phyloP scores from a whole-genome alignment of 1,140 invertebrate genomes.

The Thalassaphorura encarpata region DNA sequence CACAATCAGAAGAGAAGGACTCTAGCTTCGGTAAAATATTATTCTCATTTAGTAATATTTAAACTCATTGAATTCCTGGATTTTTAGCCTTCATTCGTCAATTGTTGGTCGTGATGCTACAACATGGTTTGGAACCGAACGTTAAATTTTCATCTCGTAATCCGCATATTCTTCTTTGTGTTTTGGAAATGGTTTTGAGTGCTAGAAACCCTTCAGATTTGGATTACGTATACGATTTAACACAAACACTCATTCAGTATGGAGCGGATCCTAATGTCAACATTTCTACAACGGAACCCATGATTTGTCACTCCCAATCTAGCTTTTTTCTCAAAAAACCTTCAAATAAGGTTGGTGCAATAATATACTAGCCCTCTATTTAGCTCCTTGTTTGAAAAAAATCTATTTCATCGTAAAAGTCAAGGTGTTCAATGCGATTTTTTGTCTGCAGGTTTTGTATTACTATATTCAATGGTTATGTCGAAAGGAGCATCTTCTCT shows the following conservation, averaged over 20 bases:
- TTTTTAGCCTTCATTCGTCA: constrained; percentile 42
- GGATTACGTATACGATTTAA: constrained; percentile 56
- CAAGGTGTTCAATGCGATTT: constrained; percentile 3
- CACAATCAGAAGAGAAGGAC: constrained; percentile 47
- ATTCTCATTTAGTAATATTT: constrained; percentile 2
- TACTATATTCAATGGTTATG: constrained; percentile 58
- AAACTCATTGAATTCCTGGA: background rate
- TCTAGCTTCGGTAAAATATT: constrained; percentile 23
- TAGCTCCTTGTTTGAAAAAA: background rate
- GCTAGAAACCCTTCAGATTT: constrained; percentile 51
- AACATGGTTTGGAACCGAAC: constrained; percentile 58
- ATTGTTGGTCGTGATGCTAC: constrained; percentile 53
- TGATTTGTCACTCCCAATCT: constrained; percentile 43
- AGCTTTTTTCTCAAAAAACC: constrained; percentile 51
- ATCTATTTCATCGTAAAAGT: background rate
- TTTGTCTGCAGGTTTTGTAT: constrained; percentile 40
- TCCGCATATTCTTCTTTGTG: constrained; percentile 54
- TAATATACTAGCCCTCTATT: too few species aligned
- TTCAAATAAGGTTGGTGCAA: constrained; percentile 47
- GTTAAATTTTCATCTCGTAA: constrained; percentile 37
- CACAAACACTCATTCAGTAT: constrained; percentile 47
- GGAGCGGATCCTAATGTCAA: constrained; percentile 53
- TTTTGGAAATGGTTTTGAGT: constrained; percentile 58
- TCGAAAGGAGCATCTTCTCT: constrained; percentile 52
- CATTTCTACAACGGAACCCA: constrained; percentile 32